Conservation (phyloP, 2,113 vertebrate species). For the Delphinus delphis region DNA sequence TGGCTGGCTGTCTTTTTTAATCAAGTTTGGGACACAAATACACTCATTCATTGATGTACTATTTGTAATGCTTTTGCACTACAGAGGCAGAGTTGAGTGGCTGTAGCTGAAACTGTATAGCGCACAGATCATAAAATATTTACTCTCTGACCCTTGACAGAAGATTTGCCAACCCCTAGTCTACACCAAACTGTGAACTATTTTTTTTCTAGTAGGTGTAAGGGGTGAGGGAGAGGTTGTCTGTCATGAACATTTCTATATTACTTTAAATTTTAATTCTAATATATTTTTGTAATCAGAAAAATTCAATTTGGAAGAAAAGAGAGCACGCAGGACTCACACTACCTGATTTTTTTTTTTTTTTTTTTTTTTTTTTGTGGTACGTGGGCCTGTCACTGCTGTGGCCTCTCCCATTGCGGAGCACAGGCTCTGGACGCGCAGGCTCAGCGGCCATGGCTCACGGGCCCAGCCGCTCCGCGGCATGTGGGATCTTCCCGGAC, state of each 20-base stretch:
- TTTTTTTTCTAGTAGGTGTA: neutral
- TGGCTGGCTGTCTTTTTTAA: neutral
- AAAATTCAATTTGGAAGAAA: neutral
- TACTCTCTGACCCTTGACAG: neutral
- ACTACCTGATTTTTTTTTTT: neutral
- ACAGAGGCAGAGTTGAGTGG: neutral
- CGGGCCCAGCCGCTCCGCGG: too few relatives aligned
- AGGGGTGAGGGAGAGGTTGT: neutral
- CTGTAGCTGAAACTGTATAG: neutral
- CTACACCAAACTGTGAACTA: neutral
- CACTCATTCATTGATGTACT: neutral
- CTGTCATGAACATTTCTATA: neutral
- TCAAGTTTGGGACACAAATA: neutral
- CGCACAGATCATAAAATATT: neutral
- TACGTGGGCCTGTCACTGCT: too few relatives aligned
- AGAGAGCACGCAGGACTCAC: neutral
- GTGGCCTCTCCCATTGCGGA: too few relatives aligned
- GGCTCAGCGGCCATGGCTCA: too few relatives aligned
- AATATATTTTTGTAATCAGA: slow-evolving; percentile 31
- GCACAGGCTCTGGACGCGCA: too few relatives aligned
- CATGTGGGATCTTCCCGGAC: too few relatives aligned
- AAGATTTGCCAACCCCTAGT: neutral
- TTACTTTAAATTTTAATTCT: neutral
- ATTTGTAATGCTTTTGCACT: neutral
- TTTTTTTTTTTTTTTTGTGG: too few relatives aligned